A percentile compares a stretch with the other conserved stretches of the same genome.
Conservation (phyloP, 2,888 invertebrate genomes). For the Thyatira batis region DNA sequence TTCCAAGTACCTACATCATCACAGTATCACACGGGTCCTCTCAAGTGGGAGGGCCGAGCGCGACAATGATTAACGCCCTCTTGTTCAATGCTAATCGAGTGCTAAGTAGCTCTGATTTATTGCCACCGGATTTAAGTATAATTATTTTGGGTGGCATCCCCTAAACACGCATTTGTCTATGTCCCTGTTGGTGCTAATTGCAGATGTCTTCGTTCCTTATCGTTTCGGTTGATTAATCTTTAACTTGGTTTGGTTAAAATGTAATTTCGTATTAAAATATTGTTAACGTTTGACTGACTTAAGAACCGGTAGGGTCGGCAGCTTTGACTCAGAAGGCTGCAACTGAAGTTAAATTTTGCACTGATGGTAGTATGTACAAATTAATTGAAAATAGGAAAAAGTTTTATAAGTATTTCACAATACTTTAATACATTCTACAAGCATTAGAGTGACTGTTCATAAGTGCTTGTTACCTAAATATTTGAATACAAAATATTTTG, state of each 20-base stretch:
- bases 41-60: slow-evolving; percentile 30
- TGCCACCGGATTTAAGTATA: slow-evolving; percentile 54
- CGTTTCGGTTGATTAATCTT: slow-evolving; percentile 25
- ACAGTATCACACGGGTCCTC: slow-evolving; percentile 15
- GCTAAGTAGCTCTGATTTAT: slow-evolving; percentile 69
- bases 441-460: too few species aligned
- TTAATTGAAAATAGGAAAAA: too few species aligned
- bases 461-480: too few species aligned
- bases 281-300: too few species aligned
- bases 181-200: slow-evolving; percentile 26
- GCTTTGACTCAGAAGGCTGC: too few species aligned
- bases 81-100: slow-evolving; percentile 78
- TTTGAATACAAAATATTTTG: too few species aligned
- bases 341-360: too few species aligned
- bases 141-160: slow-evolving; percentile 50
- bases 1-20: slow-evolving; percentile 14
- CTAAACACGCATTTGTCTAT: slow-evolving; percentile 31
- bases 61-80: slow-evolving; percentile 63
- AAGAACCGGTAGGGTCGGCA: too few species aligned
- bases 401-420: too few species aligned
- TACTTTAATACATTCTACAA: too few species aligned
- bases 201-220: slow-evolving; percentile 27
- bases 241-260: neutral
- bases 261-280: neutral
- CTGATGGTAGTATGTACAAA: too few species aligned